phyloP scores from a whole-genome alignment of 2,888 invertebrate genomes.

The Dolichomitus sp. region DNA sequence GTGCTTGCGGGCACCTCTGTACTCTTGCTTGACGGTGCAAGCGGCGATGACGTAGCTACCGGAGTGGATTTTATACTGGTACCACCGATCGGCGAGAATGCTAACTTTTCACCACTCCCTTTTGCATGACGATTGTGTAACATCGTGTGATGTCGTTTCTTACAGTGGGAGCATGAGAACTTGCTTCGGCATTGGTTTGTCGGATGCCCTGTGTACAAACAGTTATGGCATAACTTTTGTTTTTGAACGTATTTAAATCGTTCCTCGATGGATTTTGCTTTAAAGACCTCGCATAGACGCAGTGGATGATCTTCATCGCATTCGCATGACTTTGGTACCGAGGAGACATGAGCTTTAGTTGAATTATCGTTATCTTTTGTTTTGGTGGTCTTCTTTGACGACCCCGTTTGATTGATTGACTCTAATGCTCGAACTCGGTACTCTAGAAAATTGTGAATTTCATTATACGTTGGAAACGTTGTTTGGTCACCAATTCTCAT shows the following conservation, averaged over 20 bases:
- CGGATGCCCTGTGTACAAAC: constrained; percentile 24
- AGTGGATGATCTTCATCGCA: constrained; percentile 38
- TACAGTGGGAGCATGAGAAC: constrained; percentile 45
- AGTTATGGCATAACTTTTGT: constrained; percentile 28
- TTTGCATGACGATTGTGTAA: constrained; percentile 23
- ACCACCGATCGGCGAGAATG: constrained; percentile 4
- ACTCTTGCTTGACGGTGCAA: neutral
- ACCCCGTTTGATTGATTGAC: constrained; percentile 7
- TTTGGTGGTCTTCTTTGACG: neutral
- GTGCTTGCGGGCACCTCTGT: neutral
- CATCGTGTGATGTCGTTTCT: constrained; percentile 35
- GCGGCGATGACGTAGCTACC: neutral
- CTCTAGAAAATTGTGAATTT: constrained; percentile 37
- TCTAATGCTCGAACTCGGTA: constrained; percentile 42
- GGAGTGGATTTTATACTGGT: neutral
- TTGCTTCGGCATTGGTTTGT: constrained; percentile 42
- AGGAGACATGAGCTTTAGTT: constrained; percentile 28
- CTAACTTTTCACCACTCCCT: constrained; percentile 25
- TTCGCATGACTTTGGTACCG: constrained; percentile 33
- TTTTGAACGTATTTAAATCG: constrained; percentile 16
- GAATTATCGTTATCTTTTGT: constrained; percentile 6
- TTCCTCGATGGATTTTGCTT: constrained; percentile 33
- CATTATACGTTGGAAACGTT: constrained; percentile 32
- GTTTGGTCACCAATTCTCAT: constrained; percentile 39
- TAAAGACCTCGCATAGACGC: constrained; percentile 4